A percentile compares a stretch with the other conserved stretches of the same genome.
Evolutionary conservation across 2,888 invertebrate genomes (phyloP).

Genomic region (Aethes cnicana): DNA sequence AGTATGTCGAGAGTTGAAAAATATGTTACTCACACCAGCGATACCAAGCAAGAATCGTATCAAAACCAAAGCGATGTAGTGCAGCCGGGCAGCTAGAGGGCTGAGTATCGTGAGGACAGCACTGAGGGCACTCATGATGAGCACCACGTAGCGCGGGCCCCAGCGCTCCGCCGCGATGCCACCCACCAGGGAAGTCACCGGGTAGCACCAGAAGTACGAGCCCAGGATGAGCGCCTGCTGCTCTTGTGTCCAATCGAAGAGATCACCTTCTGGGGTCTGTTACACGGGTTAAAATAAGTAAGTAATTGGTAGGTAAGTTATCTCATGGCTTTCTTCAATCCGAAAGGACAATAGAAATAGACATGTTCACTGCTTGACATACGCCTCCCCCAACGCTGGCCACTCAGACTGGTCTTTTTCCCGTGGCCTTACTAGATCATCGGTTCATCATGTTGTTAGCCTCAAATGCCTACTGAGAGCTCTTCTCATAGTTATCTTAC

Average conservation of each 20-base stretch:
- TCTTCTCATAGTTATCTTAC: too few relatives aligned
- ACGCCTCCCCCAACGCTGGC: too few relatives aligned
- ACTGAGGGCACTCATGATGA: constrained; percentile 73
- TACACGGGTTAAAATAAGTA: background rate
- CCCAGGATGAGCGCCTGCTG: constrained; percentile 85
- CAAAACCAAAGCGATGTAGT: constrained; percentile 80
- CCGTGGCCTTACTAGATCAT: too few relatives aligned
- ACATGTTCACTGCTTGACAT: too few relatives aligned
- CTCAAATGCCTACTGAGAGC: too few relatives aligned
- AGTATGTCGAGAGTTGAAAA: too few relatives aligned
- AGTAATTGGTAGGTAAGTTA: too few relatives aligned
- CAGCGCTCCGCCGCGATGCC: constrained; percentile 86
- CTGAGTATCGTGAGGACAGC: constrained; percentile 83
- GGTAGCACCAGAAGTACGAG: constrained; percentile 87
- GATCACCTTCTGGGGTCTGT: constrained; percentile 46
- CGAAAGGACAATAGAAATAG: too few relatives aligned
- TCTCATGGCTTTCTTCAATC: too few relatives aligned
- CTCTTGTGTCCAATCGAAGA: constrained; percentile 81
- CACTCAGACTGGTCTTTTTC: too few relatives aligned
- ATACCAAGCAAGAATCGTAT: constrained; percentile 84
- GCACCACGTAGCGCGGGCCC: constrained; percentile 83
- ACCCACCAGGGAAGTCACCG: constrained; percentile 84
- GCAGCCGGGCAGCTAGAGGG: constrained; percentile 82
- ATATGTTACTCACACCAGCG: constrained; percentile 84
- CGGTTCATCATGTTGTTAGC: too few relatives aligned